These are phyloP conservation scores for Symphodus melops DNA, from an alignment of 2,113 vertebrate species.

Conservation along the genomic window DNA sequence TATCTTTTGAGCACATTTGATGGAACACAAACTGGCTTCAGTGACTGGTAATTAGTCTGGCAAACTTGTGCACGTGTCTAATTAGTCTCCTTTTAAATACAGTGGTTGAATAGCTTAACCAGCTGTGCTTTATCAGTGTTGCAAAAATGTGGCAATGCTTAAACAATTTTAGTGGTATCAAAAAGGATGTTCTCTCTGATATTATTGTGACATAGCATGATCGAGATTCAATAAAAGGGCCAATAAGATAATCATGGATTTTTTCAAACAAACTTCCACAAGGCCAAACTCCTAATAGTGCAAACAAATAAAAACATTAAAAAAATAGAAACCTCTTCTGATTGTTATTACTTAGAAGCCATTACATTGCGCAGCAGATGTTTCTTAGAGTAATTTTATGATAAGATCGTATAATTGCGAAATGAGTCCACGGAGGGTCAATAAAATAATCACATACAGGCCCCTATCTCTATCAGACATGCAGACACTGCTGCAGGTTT, in stretches of 20 bases:
- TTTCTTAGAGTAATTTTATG: background rate
- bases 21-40: background rate
- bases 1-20: background rate
- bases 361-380: background rate
- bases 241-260: background rate
- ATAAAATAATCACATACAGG: constrained; percentile 31
- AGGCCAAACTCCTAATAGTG: background rate
- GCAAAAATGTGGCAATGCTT: too few relatives aligned
- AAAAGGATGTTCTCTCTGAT: too few relatives aligned
- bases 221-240: background rate
- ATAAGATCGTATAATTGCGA: constrained; percentile 15
- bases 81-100: too few relatives aligned
- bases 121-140: too few relatives aligned
- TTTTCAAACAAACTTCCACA: background rate
- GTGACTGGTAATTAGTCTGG: too few relatives aligned
- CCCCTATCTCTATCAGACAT: constrained; percentile 56
- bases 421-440: constrained; percentile 20
- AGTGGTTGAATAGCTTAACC: too few relatives aligned
- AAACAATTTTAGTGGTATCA: too few relatives aligned
- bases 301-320: background rate
- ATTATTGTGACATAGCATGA: too few relatives aligned
- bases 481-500: constrained; percentile 66
- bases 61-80: too few relatives aligned
- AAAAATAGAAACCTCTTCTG: background rate
- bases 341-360: constrained; percentile 16